Conservation (phyloP, 2,113 vertebrate genomes). For the Myotis lucifugus region DNA sequence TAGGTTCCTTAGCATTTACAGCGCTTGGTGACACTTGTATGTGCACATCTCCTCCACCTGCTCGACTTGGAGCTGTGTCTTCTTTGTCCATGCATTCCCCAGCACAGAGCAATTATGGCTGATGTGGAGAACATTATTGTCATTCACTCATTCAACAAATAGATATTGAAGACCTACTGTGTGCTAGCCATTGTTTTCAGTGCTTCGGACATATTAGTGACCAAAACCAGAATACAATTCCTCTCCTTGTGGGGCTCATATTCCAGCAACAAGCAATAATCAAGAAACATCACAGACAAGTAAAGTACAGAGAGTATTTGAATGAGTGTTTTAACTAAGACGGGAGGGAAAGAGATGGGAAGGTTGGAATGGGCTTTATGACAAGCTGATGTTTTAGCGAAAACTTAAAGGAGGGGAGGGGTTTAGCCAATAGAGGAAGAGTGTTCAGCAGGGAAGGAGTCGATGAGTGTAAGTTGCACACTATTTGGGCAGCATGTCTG, state of each 20-base stretch:
- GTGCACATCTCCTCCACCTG: background rate
- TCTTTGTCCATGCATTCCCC: background rate
- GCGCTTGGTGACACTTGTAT: background rate
- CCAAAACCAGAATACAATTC: background rate
- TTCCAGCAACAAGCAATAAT: background rate
- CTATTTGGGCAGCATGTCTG: background rate
- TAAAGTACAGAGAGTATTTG: background rate
- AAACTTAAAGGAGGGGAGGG: background rate
- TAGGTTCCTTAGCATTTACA: background rate
- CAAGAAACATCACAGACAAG: background rate
- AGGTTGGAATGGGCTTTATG: background rate
- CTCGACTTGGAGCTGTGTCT: background rate
- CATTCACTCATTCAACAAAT: background rate
- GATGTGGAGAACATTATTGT: background rate
- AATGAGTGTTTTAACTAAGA: background rate
- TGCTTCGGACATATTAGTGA: background rate
- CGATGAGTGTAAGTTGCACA: background rate
- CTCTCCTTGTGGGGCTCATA: background rate
- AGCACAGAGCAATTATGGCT: background rate
- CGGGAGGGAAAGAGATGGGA: no score
- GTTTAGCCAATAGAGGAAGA: background rate
- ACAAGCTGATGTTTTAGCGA: background rate
- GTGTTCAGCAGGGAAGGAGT: background rate
- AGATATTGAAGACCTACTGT: background rate
- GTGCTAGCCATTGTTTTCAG: background rate